Percentiles rank a stretch among this genome's conserved stretches.
phyloP scores from a whole-genome alignment of 2,113 vertebrate genomes.

The Antechinus flavipes region DNA sequence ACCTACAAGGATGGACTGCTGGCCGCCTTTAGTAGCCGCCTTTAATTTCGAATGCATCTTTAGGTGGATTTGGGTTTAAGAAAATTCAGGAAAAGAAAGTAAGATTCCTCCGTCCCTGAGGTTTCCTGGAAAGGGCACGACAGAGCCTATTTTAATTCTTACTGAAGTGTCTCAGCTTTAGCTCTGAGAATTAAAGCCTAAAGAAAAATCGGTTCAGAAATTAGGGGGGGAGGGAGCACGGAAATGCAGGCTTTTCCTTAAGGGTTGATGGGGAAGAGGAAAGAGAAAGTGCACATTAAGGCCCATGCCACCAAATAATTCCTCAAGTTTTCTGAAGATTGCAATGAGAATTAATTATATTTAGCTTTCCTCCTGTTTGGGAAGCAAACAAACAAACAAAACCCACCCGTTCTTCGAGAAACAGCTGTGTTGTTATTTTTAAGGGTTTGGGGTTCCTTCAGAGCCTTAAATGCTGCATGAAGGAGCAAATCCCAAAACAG shows the following conservation, averaged over 20 bases:
- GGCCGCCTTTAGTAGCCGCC: not conserved
- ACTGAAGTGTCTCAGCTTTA: not conserved
- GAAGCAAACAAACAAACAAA: not conserved
- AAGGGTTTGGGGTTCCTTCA: not conserved
- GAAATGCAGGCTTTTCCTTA: not conserved
- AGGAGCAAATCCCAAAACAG: not conserved
- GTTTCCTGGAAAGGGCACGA: not conserved
- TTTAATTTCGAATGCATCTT: not conserved
- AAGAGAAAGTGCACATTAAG: not conserved
- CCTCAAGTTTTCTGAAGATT: not conserved
- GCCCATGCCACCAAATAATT: not conserved
- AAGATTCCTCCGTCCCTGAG: not conserved
- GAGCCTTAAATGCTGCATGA: not conserved
- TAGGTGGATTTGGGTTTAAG: not conserved
- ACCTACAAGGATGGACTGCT: not conserved
- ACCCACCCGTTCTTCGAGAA: not conserved
- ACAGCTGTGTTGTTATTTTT: not conserved
- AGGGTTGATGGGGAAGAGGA: too few species aligned
- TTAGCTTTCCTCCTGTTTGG: not conserved
- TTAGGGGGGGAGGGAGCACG: not conserved
- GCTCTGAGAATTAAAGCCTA: not conserved
- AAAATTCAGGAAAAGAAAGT: not conserved
- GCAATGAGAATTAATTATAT: not conserved
- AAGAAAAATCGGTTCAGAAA: not conserved
- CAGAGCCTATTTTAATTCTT: not conserved